A percentile compares a stretch with the other conserved stretches of the same genome.
Conservation (phyloP, 2,797 vertebrate genomes). For the Tokudaia tokunoshimensis region DNA sequence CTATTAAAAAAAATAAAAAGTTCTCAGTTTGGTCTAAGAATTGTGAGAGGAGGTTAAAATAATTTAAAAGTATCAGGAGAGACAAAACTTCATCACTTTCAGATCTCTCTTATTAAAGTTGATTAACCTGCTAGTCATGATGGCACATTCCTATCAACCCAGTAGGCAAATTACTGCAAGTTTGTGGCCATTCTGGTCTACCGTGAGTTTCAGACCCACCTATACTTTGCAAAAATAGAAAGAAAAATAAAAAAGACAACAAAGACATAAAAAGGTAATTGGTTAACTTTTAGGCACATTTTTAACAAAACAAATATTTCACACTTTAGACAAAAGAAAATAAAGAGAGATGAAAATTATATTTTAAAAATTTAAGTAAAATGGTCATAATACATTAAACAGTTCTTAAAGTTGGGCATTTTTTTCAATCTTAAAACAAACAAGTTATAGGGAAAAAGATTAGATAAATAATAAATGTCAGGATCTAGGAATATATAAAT, state of each 20-base stretch:
- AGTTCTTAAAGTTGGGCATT: not conserved
- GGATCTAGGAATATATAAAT: not conserved
- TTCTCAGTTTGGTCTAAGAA: not conserved
- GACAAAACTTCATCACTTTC: not conserved
- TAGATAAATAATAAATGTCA: not conserved
- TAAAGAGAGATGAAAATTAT: not conserved
- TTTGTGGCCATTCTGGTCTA: not conserved
- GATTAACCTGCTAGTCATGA: not conserved
- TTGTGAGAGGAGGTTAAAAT: not conserved
- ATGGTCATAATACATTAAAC: not conserved
- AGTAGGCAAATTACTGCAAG: not conserved
- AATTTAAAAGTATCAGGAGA: not conserved
- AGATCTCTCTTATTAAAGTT: not conserved
- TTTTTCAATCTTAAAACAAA: not conserved
- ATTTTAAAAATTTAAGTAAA: not conserved
- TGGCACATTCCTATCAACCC: not conserved
- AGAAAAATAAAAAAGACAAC: not conserved
- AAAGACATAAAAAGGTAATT: not conserved
- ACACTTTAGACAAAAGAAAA: not conserved
- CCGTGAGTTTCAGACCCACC: not conserved
- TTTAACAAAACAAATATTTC: not conserved
- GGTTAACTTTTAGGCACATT: not conserved
- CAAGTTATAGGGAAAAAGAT: not conserved
- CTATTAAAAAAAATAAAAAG: not conserved
- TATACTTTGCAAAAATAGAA: not conserved